Base-by-base conservation (phyloP, 1,140 invertebrate species). In the Sarcophaga peregrina region DNA sequence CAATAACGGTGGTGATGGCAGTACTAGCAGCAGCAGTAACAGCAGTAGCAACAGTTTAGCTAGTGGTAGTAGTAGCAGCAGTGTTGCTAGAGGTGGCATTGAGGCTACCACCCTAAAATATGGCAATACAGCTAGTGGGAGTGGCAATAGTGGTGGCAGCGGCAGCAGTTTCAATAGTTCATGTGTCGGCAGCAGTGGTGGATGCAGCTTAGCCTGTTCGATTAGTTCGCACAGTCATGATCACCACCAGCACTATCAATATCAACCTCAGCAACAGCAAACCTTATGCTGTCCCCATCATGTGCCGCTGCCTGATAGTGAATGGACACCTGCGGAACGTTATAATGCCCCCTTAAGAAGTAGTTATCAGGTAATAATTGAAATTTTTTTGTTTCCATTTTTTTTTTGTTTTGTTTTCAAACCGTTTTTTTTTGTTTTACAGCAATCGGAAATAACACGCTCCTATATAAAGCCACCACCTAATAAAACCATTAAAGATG, bases 231-330 rank as follows among this genome's bases (percentile, higher is more conserved):
- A 88, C 82, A 89, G 88, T 84, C 87, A 88, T 81, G 88, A 87
- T 84, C 86, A 88, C 25, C 87, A 89, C 83, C 88, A 89, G 84
- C 89, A 90, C 84, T 87, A 90, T 85, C 89, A 90, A 87, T 87
- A 88, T 80, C 87, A 89, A 83, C 84, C 87, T 84, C 88, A 89
- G 75, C 88, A 89, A 54, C 88, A 89, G 82, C 86, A 92, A 86
- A 88, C 91, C 80, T 91, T 93, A 83, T 92, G 92, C 84, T 91
- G 92, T 85, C 93, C 93, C 83, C 93, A 92, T 85, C 92, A 92
- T 88, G 92, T 93, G 90, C 91, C 91, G 88, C 90, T 93, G 87
- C 93, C 93, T 80, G 93, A 93, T 89, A 92, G 93, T 87, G 93
- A 93, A 87, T 92, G 92, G 87, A 92, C 92, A 62, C 92, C 75